Evolutionary conservation across 2,797 vertebrate genomes (phyloP).

Genomic region (Enteromius mattozi): DNA sequence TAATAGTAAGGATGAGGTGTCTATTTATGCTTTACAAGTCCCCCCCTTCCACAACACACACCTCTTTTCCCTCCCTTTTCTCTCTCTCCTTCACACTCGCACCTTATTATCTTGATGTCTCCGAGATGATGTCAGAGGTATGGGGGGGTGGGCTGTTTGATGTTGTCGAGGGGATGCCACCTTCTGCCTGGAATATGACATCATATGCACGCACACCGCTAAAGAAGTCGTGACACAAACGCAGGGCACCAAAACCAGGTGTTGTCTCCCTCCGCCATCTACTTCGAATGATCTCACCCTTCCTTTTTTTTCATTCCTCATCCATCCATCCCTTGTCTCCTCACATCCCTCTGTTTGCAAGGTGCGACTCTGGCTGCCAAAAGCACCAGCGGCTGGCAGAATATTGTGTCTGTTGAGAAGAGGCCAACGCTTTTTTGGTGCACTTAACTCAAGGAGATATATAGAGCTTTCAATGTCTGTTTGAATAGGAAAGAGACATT

Average conservation of each 20-base stretch:
- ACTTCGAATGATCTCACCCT: constrained; percentile 56
- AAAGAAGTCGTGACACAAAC: constrained; percentile 32
- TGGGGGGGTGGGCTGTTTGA: constrained; percentile 57
- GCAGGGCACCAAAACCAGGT: constrained; percentile 27
- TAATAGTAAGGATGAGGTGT: constrained; percentile 44
- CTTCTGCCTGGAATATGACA: constrained; percentile 37
- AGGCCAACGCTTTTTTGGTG: constrained; percentile 49
- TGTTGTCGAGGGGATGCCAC: constrained; percentile 56
- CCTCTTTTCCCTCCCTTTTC: constrained; percentile 14
- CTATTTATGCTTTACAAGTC: constrained; percentile 46
- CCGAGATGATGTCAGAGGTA: constrained; percentile 73
- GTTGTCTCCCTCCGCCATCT: background rate
- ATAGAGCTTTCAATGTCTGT: constrained; percentile 31
- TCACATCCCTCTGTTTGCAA: constrained; percentile 53
- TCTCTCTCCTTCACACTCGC: background rate
- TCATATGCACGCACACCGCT: constrained; percentile 27
- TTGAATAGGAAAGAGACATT: constrained; percentile 17
- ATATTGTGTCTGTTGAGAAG: constrained; percentile 37
- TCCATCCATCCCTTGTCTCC: constrained; percentile 28
- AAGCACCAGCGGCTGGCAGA: constrained; percentile 36
- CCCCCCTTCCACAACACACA: constrained; percentile 28
- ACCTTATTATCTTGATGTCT: constrained; percentile 57
- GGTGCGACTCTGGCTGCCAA: constrained; percentile 40
- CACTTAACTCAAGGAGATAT: constrained; percentile 34
- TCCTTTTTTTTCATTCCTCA: constrained; percentile 42